Evolutionary conservation across 2,113 vertebrate species (phyloP), one percentile per base, ranked within the genome.

Genomic region (Trinectes maculatus): DNA sequence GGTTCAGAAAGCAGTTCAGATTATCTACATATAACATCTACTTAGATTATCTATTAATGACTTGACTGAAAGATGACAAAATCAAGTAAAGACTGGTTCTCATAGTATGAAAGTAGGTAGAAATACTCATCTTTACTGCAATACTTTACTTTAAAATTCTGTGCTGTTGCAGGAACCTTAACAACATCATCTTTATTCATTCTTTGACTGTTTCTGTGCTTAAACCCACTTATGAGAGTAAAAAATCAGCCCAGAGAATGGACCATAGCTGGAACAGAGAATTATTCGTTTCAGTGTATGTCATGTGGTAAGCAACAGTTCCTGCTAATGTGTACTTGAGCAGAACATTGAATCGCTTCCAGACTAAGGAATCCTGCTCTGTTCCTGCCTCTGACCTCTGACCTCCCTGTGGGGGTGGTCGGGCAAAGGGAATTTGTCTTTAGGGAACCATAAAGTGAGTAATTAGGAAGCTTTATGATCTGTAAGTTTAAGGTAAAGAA

Each of bases 401-500:
- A 76, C 71, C 71, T 68, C 51, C 46, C 51, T 31, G 29, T 42
- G 55, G n/a, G 77, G 36, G 58, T 43, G 58, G 59, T 43, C 51
- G 34, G 51, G 47, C 10, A 36, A 37, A 51, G 54, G n/a, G 5
- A 44, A 61, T 56, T 10, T 55, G 44, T 66, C 71, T 59, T 29
- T 9, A 28, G 75, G 58, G 82, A 77, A 18, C 47, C 44, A 36
- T 79, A 77, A 77, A 54, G 46, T 25, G 65, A 68, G 59, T 77
- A 74, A 80, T 82, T 78, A 79, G 34, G n/a, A 26, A 47, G 52
- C 15, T 71, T 82, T 69, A 76, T 53, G 49, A 78, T 61, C 24
- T 36, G 44, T 18, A 53, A 24, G 53, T 43, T 13, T 4, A 19
- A 39, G 34, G 15, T 24, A 36, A 29, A 63, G n/a, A 25, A 19